A percentile compares a stretch with the other conserved stretches of the same genome.
phyloP scores from a whole-genome alignment of 2,888 invertebrate genomes.

The Timema podura region DNA sequence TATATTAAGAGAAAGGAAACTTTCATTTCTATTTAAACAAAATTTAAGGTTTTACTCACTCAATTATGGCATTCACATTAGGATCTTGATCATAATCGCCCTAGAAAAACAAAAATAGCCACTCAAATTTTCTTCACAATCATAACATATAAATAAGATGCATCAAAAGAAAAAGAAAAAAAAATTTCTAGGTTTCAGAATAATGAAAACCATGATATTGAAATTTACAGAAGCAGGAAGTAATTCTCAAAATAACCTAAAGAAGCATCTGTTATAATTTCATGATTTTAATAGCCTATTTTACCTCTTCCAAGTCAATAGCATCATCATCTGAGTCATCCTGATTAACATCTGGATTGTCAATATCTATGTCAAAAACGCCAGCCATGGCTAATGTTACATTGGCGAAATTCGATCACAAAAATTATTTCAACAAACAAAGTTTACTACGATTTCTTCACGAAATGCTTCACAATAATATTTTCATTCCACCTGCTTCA shows the following conservation, averaged over 20 bases:
- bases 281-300: constrained; percentile 33
- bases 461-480: constrained; percentile 16
- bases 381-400: constrained; percentile 61
- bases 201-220: too few relatives aligned
- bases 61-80: constrained; percentile 68
- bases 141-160: too few relatives aligned
- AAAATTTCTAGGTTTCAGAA: too few relatives aligned
- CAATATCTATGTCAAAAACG: constrained; percentile 90
- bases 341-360: constrained; percentile 66
- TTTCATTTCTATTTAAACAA: not conserved
- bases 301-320: constrained; percentile 83
- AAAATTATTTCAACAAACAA: not conserved
- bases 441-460: not conserved
- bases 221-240: too few relatives aligned
- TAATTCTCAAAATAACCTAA: too few relatives aligned
- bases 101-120: constrained; percentile 52
- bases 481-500: too few relatives aligned
- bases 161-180: too few relatives aligned
- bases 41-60: constrained; percentile 59
- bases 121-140: not conserved
- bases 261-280: too few relatives aligned
- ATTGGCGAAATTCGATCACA: constrained; percentile 7
- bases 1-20: not conserved
- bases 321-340: constrained; percentile 83
- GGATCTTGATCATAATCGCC: constrained; percentile 75